A percentile compares a stretch with the other conserved stretches of the same genome.
Evolutionary conservation across 2,113 vertebrate genomes (phyloP).

Genomic region (Dipodomys spectabilis): DNA sequence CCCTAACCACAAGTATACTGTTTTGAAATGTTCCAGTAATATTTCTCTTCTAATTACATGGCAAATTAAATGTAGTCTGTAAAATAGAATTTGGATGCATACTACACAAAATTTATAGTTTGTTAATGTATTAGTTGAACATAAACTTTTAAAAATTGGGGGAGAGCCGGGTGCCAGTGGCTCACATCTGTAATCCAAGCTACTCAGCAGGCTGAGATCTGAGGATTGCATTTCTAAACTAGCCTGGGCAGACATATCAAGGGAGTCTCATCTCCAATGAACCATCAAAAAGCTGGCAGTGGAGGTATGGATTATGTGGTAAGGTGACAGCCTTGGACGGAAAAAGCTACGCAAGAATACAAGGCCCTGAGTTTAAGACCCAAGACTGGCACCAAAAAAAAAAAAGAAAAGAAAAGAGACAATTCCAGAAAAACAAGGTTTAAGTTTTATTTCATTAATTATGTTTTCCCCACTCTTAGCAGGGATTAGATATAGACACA

Average conservation of each 20-base stretch:
- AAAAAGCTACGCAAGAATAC: too few species aligned
- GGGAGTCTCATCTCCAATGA: too few species aligned
- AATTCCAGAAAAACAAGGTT: not conserved
- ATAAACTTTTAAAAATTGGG: constrained; percentile 22
- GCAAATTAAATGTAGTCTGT: not conserved
- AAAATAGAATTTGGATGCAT: not conserved
- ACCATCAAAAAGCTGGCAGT: too few species aligned
- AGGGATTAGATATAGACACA: not conserved
- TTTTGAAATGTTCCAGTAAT: constrained; percentile 42
- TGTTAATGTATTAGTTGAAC: not conserved
- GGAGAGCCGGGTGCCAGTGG: not conserved
- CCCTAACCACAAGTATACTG: not conserved
- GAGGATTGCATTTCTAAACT: too few species aligned
- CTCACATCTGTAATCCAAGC: too few species aligned
- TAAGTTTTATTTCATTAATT: constrained; percentile 37
- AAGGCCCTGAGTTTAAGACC: too few species aligned
- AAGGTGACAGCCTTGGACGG: too few species aligned
- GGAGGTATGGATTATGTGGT: too few species aligned
- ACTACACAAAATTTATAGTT: not conserved
- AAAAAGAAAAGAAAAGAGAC: too few species aligned
- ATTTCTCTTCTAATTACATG: not conserved
- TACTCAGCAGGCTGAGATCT: too few species aligned
- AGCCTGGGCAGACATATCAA: too few species aligned
- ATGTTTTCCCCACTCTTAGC: not conserved
- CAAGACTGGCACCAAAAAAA: too few species aligned